Percentiles rank a stretch among this genome's conserved stretches.
These are phyloP conservation scores for Coluber constrictor DNA, from an alignment of 2,797 vertebrate genomes.

Conservation along the genomic window DNA sequence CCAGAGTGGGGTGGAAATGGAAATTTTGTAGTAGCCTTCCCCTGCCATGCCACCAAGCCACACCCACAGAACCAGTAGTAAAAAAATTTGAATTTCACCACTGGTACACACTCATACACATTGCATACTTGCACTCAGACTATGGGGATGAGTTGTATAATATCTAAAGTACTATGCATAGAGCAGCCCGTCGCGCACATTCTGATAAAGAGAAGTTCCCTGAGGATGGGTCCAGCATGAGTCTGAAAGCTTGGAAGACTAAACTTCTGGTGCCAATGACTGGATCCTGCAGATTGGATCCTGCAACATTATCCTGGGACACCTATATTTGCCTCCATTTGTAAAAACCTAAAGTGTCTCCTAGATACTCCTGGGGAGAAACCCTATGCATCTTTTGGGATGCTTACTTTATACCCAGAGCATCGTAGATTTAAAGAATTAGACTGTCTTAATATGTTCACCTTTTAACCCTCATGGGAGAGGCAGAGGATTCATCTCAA, in stretches of 20 bases:
- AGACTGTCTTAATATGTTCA: background rate
- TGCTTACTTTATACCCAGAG: background rate
- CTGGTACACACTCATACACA: background rate
- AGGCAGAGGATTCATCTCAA: slow-evolving; percentile 66
- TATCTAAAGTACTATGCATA: background rate
- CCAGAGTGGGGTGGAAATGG: too few relatives aligned
- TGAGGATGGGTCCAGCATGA: too few relatives aligned
- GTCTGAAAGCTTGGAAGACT: background rate
- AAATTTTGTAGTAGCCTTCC: too few relatives aligned
- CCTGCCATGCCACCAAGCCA: too few relatives aligned
- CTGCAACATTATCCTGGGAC: background rate
- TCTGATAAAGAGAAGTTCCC: too few relatives aligned
- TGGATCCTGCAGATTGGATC: background rate
- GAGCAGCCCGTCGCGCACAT: too few relatives aligned
- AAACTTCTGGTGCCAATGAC: background rate
- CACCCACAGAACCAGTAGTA: too few relatives aligned
- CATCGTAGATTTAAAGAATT: background rate
- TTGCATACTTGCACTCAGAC: background rate
- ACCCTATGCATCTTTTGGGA: background rate
- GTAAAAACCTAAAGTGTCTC: background rate
- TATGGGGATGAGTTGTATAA: background rate
- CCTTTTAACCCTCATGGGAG: slow-evolving; percentile 49
- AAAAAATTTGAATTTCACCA: too few relatives aligned
- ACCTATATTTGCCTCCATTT: background rate
- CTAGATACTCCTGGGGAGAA: background rate